A percentile compares a stretch with the other conserved stretches of the same genome.
Conservation (phyloP, 2,888 invertebrate genomes). For the Conus canariensis region DNA sequence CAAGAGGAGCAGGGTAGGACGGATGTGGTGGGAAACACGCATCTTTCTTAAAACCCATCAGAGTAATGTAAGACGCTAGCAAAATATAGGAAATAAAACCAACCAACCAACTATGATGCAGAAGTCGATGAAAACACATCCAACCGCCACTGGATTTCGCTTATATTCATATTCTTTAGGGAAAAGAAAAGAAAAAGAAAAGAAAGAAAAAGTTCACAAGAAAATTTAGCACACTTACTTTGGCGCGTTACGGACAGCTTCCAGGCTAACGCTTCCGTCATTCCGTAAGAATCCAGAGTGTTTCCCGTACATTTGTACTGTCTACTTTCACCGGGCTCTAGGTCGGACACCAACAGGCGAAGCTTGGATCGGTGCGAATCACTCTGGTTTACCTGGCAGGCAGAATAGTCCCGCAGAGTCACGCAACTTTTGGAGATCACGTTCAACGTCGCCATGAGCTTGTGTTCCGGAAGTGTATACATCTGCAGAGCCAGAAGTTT, state of each 20-base stretch:
- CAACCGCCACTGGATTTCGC: too few relatives aligned
- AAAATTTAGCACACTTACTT: not conserved
- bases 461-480: not conserved
- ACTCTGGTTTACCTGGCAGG: not conserved
- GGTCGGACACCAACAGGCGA: slow-evolving; percentile 10
- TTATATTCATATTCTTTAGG: too few relatives aligned
- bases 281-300: slow-evolving; percentile 15
- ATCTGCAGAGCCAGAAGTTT: slow-evolving; percentile 29
- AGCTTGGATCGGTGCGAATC: not conserved
- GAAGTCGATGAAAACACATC: too few relatives aligned
- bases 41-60: too few relatives aligned
- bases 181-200: too few relatives aligned
- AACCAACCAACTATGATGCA: too few relatives aligned
- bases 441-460: slow-evolving; percentile 17
- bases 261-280: not conserved
- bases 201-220: too few relatives aligned
- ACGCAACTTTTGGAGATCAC: not conserved
- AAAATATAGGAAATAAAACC: too few relatives aligned
- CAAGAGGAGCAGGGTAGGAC: too few relatives aligned
- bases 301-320: not conserved
- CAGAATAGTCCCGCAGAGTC: slow-evolving; percentile 19
- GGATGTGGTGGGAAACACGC: too few relatives aligned
- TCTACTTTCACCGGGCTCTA: slow-evolving; percentile 15
- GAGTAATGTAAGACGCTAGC: too few relatives aligned
- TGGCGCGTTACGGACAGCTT: not conserved